Evolutionary conservation across 2,888 invertebrate genomes (phyloP), one percentile per base, ranked within the genome.

Genomic region (Pristionchus fissidentatus): DNA sequence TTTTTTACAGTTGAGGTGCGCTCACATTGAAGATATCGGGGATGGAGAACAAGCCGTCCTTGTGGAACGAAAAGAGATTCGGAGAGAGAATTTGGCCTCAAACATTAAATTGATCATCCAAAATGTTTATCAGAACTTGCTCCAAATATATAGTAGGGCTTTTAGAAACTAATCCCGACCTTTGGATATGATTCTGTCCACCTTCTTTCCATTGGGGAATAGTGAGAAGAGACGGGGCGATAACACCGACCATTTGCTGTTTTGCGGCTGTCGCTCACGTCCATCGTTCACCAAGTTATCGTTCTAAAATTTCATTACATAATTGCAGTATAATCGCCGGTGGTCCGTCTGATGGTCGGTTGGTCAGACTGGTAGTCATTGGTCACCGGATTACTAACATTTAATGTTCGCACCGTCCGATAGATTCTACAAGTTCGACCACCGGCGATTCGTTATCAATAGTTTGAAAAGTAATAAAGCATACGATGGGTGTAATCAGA

Each of bases 1-100:
- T n/a, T n/a, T n/a, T n/a, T n/a, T n/a, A n/a, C n/a, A n/a, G 22
- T 57, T 38, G 22, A 55, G 62, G n/a, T n/a, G n/a, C n/a, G n/a
- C 80, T 66, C 29, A 90, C 89, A 80, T 87, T 87, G 29, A 91
- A 86, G 0, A 91, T 70, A 15, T 89, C 87, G 5, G 90, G 89
- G 5, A 91, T 82, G 0, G 90, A 88, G 80, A 90, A 88, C 26
- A 89, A 85, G 4, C 90, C 90, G 62, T 91, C 89, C 49, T 87
- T 85, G 57, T 91, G 91, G 75, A 91, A 91, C 1, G 88, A 88
- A 0, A 91, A 62, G 32, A 91, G 80, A 4, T 88, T 88, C 13
- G 90, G 90, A 19, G 90, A 90, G 4, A 90, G 81, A 2, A 89
- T 83, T 15, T 75, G 41, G n/a, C 77, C 77, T 66, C 41, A 15